Base-by-base conservation (phyloP, 92 coral and sea anemone species). In the Bergia sp. region DNA sequence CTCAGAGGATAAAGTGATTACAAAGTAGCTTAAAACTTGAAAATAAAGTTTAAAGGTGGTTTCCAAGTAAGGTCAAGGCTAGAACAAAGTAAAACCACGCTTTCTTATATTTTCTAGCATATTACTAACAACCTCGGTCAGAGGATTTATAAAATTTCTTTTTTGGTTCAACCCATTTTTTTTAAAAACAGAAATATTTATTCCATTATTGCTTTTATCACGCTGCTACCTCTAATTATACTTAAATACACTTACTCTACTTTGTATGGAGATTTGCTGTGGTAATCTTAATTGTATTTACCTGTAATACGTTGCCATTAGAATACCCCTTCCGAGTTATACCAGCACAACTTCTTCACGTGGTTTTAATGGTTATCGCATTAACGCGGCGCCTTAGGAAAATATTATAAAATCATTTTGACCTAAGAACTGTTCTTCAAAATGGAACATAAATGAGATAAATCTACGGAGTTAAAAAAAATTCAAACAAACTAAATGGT, bases 211-310 rank as follows among this genome's bases (percentile, higher is more conserved):
- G 69, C 7, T 8, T 6, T 61, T 61, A 61, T 16, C 69, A 21
- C 69, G 69, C 69, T 16, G 4, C 29, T 61, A 61, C 20, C 29
- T 20, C 18, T 3, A 11, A 53, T 53, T 53, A 53, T 53, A 53
- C 58, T 61, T 61, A 7, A 16, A 21, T 61, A 61, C 20, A 11
- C 18, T 61, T 61, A 18, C n/a, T 16, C 64, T 21, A 38, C n/a
- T 77, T 40, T 53, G 40, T 15, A 37, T n/a, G n/a, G 12, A 81
- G 85, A 61, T 38, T 58, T 81, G 41, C 83, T 79, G 83, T 53
- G 42, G 65, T 21, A 79, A 53, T 55, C 40, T 36, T 61, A 20
- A 81, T 38, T 37, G 7, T 38, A 21, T 21, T 18, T 81, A 40
- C 39, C 16, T 23, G 80, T 42, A 13, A 18, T 40, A 57, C 29